phyloP scores from a whole-genome alignment of 2,888 invertebrate species.

The Mimas tiliae region DNA sequence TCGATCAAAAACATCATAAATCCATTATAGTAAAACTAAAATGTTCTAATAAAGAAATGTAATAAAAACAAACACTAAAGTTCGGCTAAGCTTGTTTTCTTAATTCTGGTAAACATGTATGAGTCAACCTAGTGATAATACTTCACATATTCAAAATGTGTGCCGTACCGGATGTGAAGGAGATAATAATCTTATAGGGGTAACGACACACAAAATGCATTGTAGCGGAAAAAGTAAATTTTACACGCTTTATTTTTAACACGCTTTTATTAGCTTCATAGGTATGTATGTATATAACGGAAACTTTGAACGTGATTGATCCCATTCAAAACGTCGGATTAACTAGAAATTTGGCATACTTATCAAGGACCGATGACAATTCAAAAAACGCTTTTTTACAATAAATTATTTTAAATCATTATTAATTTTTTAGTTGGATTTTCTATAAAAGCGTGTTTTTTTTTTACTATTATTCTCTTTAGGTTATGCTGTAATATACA shows the following conservation, averaged over 20 bases:
- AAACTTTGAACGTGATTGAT: too few relatives aligned
- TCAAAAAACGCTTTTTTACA: too few relatives aligned
- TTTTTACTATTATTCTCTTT: too few relatives aligned
- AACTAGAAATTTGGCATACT: too few relatives aligned
- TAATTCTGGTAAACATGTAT: conserved; percentile 19
- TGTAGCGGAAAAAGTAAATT: not conserved
- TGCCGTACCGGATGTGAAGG: conserved; percentile 22
- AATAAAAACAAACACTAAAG: not conserved
- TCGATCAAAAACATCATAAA: not conserved
- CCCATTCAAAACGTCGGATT: too few relatives aligned
- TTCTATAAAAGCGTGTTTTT: too few relatives aligned
- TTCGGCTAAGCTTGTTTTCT: conserved; percentile 19
- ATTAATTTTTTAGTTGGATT: too few relatives aligned
- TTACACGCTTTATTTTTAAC: not conserved
- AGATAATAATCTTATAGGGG: not conserved
- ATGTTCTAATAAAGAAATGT: not conserved
- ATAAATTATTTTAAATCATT: too few relatives aligned
- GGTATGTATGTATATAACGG: too few relatives aligned
- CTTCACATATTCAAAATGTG: conserved; percentile 16
- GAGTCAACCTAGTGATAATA: conserved; percentile 27
- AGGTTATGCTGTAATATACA: too few relatives aligned
- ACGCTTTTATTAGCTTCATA: too few relatives aligned
- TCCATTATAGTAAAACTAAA: not conserved
- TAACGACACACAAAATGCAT: not conserved
- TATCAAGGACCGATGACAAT: too few relatives aligned